Conservation (phyloP, 2,888 invertebrate species). For the Caenorhabditis angaria region DNA sequence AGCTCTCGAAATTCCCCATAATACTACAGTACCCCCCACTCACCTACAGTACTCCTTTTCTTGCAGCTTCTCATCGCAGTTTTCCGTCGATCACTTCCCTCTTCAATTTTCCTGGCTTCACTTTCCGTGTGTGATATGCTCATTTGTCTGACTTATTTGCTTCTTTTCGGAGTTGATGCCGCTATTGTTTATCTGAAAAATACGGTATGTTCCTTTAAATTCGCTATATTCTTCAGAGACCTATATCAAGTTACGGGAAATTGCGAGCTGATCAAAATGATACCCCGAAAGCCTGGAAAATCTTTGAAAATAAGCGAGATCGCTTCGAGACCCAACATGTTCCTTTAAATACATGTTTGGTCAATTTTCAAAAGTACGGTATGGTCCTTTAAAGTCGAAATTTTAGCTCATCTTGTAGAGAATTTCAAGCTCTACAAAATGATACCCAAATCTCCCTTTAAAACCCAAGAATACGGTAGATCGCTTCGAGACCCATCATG, state of each 20-base stretch:
- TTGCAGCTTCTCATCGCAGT: constrained; percentile 57
- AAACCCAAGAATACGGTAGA: too few species aligned
- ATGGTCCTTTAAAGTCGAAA: too few species aligned
- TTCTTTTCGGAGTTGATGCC: constrained; percentile 60
- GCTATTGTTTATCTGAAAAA: constrained; percentile 49
- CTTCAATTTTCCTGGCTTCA: constrained; percentile 53
- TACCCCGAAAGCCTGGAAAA: neutral
- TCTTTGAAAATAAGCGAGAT: neutral
- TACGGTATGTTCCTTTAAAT: constrained; percentile 27
- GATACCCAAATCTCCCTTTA: too few species aligned
- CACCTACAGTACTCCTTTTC: neutral
- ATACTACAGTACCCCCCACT: neutral
- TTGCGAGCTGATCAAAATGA: neutral
- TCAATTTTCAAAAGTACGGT: constrained; percentile 35
- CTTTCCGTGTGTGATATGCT: constrained; percentile 50
- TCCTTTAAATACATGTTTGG: neutral
- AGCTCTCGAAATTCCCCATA: neutral
- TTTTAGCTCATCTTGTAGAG: too few species aligned
- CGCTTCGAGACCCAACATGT: too few species aligned
- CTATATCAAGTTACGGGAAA: neutral
- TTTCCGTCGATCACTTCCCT: constrained; percentile 51
- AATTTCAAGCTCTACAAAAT: too few species aligned
- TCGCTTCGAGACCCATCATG: neutral
- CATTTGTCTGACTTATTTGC: constrained; percentile 54
- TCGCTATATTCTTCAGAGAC: too few species aligned